Conservation (phyloP, 1,140 invertebrate genomes). For the Eurosta solidaginis region DNA sequence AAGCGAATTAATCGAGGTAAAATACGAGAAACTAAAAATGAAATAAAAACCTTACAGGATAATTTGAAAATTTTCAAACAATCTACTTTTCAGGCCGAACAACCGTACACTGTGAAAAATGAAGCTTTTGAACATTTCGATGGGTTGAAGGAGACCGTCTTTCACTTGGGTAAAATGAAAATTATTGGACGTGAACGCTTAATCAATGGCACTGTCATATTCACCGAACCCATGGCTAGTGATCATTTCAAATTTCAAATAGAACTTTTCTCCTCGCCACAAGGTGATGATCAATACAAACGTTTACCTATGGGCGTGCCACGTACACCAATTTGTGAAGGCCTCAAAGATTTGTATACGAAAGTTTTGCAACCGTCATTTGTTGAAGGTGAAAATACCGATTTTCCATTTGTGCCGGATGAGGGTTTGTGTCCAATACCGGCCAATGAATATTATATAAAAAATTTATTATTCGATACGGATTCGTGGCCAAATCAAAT, state of each 20-base stretch:
- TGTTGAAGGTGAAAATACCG: conserved; percentile 42
- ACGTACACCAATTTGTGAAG: conserved; percentile 48
- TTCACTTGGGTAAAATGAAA: conserved; percentile 40
- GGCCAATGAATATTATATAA: conserved; percentile 48
- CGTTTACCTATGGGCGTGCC: conserved; percentile 51
- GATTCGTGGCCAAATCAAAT: conserved; percentile 52
- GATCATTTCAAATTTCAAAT: conserved; percentile 47
- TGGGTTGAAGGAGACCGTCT: conserved; percentile 45
- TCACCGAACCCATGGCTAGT: conserved; percentile 48
- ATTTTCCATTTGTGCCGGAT: conserved; percentile 45
- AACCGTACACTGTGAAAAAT: conserved; percentile 49
- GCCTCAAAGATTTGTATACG: conserved; percentile 53
- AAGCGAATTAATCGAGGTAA: neutral
- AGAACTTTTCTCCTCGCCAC: conserved; percentile 49
- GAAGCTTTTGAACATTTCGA: conserved; percentile 48
- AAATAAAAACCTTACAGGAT: neutral
- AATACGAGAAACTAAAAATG: neutral
- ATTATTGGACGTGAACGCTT: conserved; percentile 44
- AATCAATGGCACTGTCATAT: conserved; percentile 46
- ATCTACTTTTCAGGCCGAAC: conserved; percentile 42
- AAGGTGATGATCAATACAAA: conserved; percentile 50
- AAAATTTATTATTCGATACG: conserved; percentile 45
- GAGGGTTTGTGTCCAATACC: conserved; percentile 51
- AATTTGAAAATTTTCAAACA: too few species aligned
- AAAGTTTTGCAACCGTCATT: conserved; percentile 51